Percentiles rank a stretch among this genome's conserved stretches.
Evolutionary conservation across 2,888 invertebrate species (phyloP).

Genomic region (Eurois occulta): DNA sequence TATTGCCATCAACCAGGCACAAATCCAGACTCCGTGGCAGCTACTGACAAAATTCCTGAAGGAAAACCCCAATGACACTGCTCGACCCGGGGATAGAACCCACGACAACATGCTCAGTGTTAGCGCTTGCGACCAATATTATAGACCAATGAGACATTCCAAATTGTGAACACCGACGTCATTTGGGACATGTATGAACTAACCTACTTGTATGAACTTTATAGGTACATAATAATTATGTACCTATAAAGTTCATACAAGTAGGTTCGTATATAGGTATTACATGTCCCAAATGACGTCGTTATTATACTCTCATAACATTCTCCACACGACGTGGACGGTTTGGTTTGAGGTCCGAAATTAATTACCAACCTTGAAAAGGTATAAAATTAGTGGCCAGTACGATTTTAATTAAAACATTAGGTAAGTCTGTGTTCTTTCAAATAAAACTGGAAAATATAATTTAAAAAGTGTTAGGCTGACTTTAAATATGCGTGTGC

Average conservation of each 20-base stretch:
- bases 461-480: conserved; percentile 27
- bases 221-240: too few relatives aligned
- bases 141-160: background rate
- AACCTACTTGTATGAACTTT: background rate
- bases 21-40: background rate
- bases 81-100: background rate
- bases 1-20: background rate
- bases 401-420: conserved; percentile 51
- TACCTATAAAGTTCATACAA: too few relatives aligned
- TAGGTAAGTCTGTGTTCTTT: conserved; percentile 33
- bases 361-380: conserved; percentile 38
- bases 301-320: conserved; percentile 6
- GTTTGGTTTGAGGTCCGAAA: conserved; percentile 33
- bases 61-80: background rate
- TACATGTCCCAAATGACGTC: too few relatives aligned
- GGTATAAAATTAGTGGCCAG: conserved; percentile 50
- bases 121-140: background rate
- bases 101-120: background rate
- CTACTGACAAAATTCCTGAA: background rate
- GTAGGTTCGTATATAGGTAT: too few relatives aligned
- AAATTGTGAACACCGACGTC: background rate
- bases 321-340: background rate
- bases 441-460: conserved; percentile 28
- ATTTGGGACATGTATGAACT: conserved; percentile 1
- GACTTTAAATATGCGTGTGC: background rate